Base-by-base conservation (phyloP, 2,113 vertebrate species). In the Pelusios castaneus region DNA sequence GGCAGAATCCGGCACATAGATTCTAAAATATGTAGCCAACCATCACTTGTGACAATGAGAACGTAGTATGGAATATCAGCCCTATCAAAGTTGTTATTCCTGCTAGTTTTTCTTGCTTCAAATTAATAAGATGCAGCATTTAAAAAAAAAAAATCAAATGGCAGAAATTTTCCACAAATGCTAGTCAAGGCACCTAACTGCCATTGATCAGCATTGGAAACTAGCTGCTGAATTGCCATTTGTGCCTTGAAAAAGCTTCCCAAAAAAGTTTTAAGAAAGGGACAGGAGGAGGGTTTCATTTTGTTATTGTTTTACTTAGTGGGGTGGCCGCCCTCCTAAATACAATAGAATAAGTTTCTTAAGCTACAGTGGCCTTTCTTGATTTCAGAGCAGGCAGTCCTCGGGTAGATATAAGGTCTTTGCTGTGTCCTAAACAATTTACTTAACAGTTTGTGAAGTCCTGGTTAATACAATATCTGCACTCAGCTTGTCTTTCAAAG, bases 371-470 rank as follows among this genome's bases (percentile, higher is more conserved):
- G 77, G 73, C 77, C 80, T 12, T 89, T 93, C 87, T 85, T 93
- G 67, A 83, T 52, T 94, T 91, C 87, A 95, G 94, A 93, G 81
- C 83, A 49, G 91, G 29, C 45, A 63, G 85, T 84, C 94, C 55
- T 67, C 80, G 58, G 45, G 85, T 94, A 94, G 70, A 70, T 91
- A 88, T 77, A 90, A 96, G 92, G 93, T 96, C 80, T 70, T 92
- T 88, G 43, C 78, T 22, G 80, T 92, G 31, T 31, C 55, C 38
- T 67, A 81, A 92, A 80, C 73, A 96, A 81, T 88, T 27, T 60
- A n/a, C 82, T 96, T 97, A 86, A 94, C 89, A 97, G 85, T 93
- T 47, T 94, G 51, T 45, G 60, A 19, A 38, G 47, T 82, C 7
- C 54, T 94, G 89, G 81, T 67, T 94, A 49, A 81, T 75, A 76